phyloP scores from a whole-genome alignment of 2,797 vertebrate genomes.

The Chelmon rostratus region DNA sequence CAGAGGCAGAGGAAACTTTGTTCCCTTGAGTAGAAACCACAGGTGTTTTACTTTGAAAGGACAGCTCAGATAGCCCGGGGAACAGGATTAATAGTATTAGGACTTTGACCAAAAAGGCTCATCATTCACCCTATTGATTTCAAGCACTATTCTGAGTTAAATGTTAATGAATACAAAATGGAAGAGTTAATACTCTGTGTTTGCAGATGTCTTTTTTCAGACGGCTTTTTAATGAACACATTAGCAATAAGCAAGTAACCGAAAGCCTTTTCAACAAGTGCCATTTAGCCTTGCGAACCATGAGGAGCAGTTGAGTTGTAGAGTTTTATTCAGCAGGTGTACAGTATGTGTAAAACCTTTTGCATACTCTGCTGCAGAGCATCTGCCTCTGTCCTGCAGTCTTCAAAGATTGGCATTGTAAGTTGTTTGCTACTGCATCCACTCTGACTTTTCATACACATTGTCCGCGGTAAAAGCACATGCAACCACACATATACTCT shows the following conservation, averaged over 20 bases:
- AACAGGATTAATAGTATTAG: constrained; percentile 41
- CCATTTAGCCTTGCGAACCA: constrained; percentile 13
- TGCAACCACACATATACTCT: background rate
- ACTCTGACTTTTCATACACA: background rate
- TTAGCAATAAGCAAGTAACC: constrained; percentile 27
- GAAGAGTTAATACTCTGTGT: background rate
- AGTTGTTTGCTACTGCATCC: background rate
- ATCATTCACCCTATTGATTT: background rate
- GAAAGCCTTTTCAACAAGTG: constrained; percentile 39
- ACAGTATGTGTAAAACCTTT: background rate
- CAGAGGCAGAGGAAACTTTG: constrained; percentile 52
- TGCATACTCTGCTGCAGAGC: background rate
- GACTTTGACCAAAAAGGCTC: constrained; percentile 25
- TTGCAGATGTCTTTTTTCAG: constrained; percentile 31
- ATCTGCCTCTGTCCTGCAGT: background rate
- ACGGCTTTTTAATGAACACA: constrained; percentile 25
- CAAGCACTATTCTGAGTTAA: constrained; percentile 10
- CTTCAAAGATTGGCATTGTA: background rate
- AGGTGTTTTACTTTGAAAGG: constrained; percentile 61
- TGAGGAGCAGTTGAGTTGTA: constrained; percentile 17
- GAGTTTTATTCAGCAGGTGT: constrained; percentile 11
- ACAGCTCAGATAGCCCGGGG: constrained; percentile 38
- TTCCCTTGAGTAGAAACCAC: constrained; percentile 56
- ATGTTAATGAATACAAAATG: background rate
- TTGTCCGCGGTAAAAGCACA: background rate